A percentile compares a stretch with the other conserved stretches of the same genome.
These are phyloP conservation scores for Melanostoma scalare DNA, from an alignment of 2,888 invertebrate species.

Conservation along the genomic window DNA sequence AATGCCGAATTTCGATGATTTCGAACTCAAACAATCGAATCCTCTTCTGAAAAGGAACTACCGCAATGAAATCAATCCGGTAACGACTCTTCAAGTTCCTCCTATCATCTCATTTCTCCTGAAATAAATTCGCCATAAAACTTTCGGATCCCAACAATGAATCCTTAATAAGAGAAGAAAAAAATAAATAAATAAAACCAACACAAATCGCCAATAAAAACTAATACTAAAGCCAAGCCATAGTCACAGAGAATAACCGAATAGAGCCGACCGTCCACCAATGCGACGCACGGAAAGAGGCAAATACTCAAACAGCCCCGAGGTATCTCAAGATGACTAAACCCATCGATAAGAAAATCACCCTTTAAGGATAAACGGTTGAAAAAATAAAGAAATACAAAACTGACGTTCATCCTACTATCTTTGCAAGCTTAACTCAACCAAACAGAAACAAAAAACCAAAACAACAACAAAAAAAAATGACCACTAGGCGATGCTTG, in stretches of 20 bases:
- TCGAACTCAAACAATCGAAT: background rate
- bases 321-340: slow-evolving; percentile 52
- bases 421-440: slow-evolving; percentile 26
- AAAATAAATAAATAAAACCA: slow-evolving; percentile 28
- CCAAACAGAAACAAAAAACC: slow-evolving; percentile 31
- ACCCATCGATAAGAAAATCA: slow-evolving; percentile 67
- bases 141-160: slow-evolving; percentile 29
- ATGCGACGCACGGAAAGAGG: background rate
- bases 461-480: slow-evolving; percentile 29
- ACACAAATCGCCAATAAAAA: slow-evolving; percentile 65
- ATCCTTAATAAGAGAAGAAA: slow-evolving; percentile 33
- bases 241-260: slow-evolving; percentile 6
- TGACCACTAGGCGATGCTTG: slow-evolving; percentile 67
- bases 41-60: background rate
- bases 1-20: background rate
- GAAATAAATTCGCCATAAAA: slow-evolving; percentile 62
- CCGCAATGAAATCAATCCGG: slow-evolving; percentile 19
- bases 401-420: slow-evolving; percentile 36
- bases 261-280: background rate
- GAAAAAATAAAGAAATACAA: slow-evolving; percentile 23
- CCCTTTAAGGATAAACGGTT: slow-evolving; percentile 60
- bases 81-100: slow-evolving; percentile 3
- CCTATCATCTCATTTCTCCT: slow-evolving; percentile 22
- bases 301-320: slow-evolving; percentile 29
- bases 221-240: slow-evolving; percentile 51